Conservation (phyloP, 2,113 vertebrate genomes). For the Acanthisitta chloris region DNA sequence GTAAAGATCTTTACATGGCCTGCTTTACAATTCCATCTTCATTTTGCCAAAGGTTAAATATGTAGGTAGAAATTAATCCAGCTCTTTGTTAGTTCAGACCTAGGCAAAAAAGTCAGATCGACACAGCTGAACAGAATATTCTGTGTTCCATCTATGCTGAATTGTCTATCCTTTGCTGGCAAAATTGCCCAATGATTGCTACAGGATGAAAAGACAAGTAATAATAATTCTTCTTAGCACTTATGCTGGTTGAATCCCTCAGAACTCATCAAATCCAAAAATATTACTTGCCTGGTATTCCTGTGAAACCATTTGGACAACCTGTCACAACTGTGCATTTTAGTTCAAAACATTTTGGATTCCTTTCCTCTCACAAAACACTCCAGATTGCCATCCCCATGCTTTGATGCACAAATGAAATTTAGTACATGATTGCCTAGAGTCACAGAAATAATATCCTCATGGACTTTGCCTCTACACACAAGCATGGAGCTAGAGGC, state of each 20-base stretch:
- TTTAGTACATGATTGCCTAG: not conserved
- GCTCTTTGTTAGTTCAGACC: not conserved
- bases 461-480: not conserved
- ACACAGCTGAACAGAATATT: not conserved
- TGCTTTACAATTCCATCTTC: not conserved
- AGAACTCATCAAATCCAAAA: not conserved
- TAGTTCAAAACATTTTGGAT: not conserved
- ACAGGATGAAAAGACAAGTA: not conserved
- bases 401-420: not conserved
- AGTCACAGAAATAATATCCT: not conserved
- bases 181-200: not conserved
- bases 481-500: not conserved
- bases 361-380: not conserved
- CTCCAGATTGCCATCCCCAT: not conserved
- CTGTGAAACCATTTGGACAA: not conserved
- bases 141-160: not conserved
- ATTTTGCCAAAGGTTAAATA: slow-evolving; percentile 29
- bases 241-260: not conserved
- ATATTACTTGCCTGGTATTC: not conserved
- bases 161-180: not conserved
- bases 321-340: not conserved
- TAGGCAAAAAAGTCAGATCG: not conserved
- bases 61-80: not conserved
- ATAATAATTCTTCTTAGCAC: not conserved
- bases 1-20: not conserved